Base-by-base conservation (phyloP, 2,888 invertebrate species). In the Acleris sparsana region DNA sequence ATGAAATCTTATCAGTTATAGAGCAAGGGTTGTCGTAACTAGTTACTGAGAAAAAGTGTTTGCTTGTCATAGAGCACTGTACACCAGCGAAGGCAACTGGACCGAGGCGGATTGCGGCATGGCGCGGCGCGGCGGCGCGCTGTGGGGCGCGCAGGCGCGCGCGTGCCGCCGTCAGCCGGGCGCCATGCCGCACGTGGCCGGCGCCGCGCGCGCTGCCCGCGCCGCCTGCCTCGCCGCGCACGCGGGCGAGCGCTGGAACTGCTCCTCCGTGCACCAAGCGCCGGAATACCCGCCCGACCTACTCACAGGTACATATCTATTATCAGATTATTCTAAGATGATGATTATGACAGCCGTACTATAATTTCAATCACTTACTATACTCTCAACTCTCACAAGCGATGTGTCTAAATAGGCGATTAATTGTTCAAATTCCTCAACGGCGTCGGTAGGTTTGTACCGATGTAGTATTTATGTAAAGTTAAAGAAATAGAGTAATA, bases 201-300 rank as follows among this genome's bases (percentile, higher is more conserved):
- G 94, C 59, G 97, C 97, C 0, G 96, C 97, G 5, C 90, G 93
- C 48, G 89, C 95, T 66, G 94, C 96, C 5, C 93, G 95, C 59
- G 88, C 94, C 69, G 95, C 95, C 57, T 97, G 97, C 85, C 95
- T 95, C 83, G 87, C 93, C 70, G 93, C 95, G 25, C 96, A 97
- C 86, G 92, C 93, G 29, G 94, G 96, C 75, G 93, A 96, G 70
- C 90, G 97, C 67, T 97, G 97, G 97, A 97, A 97, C 88, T 97
- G 97, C 87, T 96, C 96, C 67, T 95, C 96, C 53, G 93, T 97
- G 61, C 93, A 94, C 51, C 91, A 92, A 22, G 96, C 96, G 0
- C 97, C 97, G 0, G 93, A 93, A 74, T 94, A 95, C 73, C 94
- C 95, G n/a, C 95, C 96, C 7, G 97, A 97, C 84, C 88, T 97